These are phyloP conservation scores for Phalloptychus januarius DNA, from an alignment of 2,797 vertebrate species.

Conservation along the genomic window DNA sequence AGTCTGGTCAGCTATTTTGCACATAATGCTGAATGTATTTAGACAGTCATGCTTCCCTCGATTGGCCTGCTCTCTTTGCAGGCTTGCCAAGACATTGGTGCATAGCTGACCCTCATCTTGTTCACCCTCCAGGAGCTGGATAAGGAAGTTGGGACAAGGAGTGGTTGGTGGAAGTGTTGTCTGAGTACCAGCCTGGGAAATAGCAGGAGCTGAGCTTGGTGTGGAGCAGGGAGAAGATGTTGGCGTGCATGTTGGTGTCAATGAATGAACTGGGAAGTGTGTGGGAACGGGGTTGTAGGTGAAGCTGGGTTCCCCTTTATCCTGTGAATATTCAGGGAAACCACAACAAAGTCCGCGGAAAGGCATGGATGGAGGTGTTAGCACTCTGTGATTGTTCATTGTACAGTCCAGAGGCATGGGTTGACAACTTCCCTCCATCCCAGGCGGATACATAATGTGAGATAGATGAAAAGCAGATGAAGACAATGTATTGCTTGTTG, in stretches of 20 bases:
- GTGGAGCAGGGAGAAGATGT: conserved; percentile 42
- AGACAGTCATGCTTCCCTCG: conserved; percentile 84
- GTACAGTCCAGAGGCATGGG: conserved; percentile 66
- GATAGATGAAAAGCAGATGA: conserved; percentile 67
- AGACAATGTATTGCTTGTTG: conserved; percentile 36
- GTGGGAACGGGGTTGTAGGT: conserved; percentile 43
- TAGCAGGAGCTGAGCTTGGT: conserved; percentile 31
- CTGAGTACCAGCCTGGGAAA: conserved; percentile 21
- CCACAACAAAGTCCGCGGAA: conserved; percentile 49
- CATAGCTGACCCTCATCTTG: conserved; percentile 80
- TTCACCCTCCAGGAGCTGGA: conserved; percentile 78
- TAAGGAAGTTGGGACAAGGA: conserved; percentile 62
- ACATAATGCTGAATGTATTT: conserved; percentile 87
- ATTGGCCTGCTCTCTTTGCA: conserved; percentile 82
- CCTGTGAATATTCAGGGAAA: conserved; percentile 53
- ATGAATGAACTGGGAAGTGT: conserved; percentile 36
- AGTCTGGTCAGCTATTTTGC: conserved; percentile 86
- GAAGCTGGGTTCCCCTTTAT: conserved; percentile 62
- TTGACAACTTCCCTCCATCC: conserved; percentile 47
- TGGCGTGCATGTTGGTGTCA: conserved; percentile 38
- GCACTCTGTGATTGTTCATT: conserved; percentile 52
- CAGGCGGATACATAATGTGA: conserved; percentile 53
- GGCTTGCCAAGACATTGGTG: conserved; percentile 78
- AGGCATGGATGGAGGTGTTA: conserved; percentile 51
- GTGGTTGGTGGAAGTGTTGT: conserved; percentile 9